A percentile compares a stretch with the other conserved stretches of the same genome.
These are phyloP conservation scores for Hyles vespertilio DNA, from an alignment of 1,140 invertebrate species.

Conservation along the genomic window DNA sequence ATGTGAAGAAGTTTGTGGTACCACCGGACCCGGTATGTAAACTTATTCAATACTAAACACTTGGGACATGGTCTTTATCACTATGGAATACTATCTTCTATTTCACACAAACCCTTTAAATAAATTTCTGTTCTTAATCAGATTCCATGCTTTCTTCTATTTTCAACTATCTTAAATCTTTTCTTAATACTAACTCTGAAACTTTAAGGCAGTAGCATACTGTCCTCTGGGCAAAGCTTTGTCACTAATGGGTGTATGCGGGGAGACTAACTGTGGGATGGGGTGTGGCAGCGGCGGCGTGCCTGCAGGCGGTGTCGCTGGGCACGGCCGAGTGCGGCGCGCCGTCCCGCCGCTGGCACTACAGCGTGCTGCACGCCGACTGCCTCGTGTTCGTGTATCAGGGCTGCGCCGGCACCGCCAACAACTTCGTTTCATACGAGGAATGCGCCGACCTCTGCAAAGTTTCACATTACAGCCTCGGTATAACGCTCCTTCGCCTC, in stretches of 20 bases:
- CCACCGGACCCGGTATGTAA: slow-evolving; percentile 37
- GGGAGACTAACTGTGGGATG: slow-evolving; percentile 23
- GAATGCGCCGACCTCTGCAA: slow-evolving; percentile 83
- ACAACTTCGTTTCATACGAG: slow-evolving; percentile 83
- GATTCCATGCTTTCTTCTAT: too few species aligned
- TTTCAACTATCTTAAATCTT: too few species aligned
- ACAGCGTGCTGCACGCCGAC: slow-evolving; percentile 37
- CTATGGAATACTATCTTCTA: too few species aligned
- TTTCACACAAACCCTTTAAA: too few species aligned
- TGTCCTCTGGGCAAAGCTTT: too few species aligned
- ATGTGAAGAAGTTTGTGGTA: slow-evolving; percentile 46
- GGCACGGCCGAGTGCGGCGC: slow-evolving; percentile 29
- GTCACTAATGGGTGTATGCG: neutral
- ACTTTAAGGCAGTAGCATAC: too few species aligned
- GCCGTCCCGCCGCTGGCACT: slow-evolving; percentile 45
- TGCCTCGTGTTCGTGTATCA: slow-evolving; percentile 87
- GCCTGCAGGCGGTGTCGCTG: slow-evolving; percentile 38
- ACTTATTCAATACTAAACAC: too few species aligned
- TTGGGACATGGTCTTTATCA: too few species aligned
- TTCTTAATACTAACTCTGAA: too few species aligned
- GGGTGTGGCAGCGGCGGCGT: slow-evolving; percentile 23
- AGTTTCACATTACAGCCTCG: slow-evolving; percentile 55
- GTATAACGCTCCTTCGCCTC: slow-evolving; percentile 25
- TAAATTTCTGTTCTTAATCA: too few species aligned
- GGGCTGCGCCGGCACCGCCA: slow-evolving; percentile 91